Evolutionary conservation across 2,888 invertebrate genomes (phyloP).

Genomic region (Drosophila merina): DNA sequence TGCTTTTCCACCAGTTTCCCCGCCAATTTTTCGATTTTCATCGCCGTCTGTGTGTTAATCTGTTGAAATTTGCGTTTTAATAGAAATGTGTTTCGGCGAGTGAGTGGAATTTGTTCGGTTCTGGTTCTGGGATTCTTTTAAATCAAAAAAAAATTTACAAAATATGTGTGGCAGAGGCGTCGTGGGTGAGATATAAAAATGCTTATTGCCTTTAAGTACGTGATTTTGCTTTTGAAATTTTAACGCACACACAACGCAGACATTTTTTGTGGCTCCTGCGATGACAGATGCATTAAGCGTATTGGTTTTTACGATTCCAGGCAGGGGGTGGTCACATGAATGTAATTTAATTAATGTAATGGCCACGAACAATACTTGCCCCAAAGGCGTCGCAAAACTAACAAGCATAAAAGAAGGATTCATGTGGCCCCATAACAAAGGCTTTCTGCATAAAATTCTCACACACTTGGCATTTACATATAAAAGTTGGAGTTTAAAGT

Average conservation of each 20-base stretch:
- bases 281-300: slow-evolving; percentile 62
- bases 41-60: slow-evolving; percentile 63
- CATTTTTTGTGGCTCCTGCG: slow-evolving; percentile 26
- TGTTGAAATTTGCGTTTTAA: slow-evolving; percentile 76
- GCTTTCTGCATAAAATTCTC: slow-evolving; percentile 4
- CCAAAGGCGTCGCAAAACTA: slow-evolving; percentile 33
- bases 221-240: slow-evolving; percentile 63
- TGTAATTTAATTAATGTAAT: slow-evolving; percentile 73
- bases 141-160: background rate
- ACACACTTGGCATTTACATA: background rate
- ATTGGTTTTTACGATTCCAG: slow-evolving; percentile 69
- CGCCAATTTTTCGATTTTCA: background rate
- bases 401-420: slow-evolving; percentile 23
- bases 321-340: slow-evolving; percentile 35
- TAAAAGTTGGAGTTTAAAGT: too few relatives aligned
- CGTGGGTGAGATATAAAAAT: slow-evolving; percentile 61
- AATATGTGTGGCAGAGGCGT: background rate
- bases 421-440: slow-evolving; percentile 18
- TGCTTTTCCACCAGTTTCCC: slow-evolving; percentile 1
- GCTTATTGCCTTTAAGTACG: slow-evolving; percentile 76
- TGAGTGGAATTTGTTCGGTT: slow-evolving; percentile 7
- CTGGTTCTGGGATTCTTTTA: background rate
- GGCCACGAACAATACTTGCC: slow-evolving; percentile 43
- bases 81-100: slow-evolving; percentile 52
- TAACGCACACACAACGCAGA: slow-evolving; percentile 6